Evolutionary conservation across 2,797 vertebrate genomes (phyloP), one percentile per base, ranked within the genome.

Genomic region (Oreonectes daqikongensis): DNA sequence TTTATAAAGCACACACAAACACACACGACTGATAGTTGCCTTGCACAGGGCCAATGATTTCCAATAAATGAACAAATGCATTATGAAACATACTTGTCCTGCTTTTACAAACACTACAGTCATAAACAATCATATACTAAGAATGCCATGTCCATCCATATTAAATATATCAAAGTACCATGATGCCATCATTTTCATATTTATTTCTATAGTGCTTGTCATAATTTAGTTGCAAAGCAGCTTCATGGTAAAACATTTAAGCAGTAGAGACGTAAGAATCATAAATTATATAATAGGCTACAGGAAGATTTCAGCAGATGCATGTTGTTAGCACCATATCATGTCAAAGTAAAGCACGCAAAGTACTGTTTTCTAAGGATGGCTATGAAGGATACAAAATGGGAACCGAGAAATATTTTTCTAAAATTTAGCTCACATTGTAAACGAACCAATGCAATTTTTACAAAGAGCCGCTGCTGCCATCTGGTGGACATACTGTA

Each of bases 1-100:
- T 82, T 86, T 68, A 69, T 40, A 84, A 92, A 92, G 90, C 91
- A 93, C 89, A 93, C 89, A 92, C 79, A 75, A 90, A 93, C 89
- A 92, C 76, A 75, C 77, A 73, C 57, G 78, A 67, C 52, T 69
- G 78, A 79, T 81, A 72, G 79, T 80, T 78, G 79, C 78, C 67
- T 82, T 86, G 86, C 82, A 86, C 87, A 79, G 87, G 85, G 83
- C 86, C 86, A 88, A 90, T 84, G 89, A 90, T 68, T 75, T 86
- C 79, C 82, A 75, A 78, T 68, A 88, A 84, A 84, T 81, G 20
- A 72, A 79, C 53, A 84, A 79, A 73, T 84, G 69, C 80, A 86
- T 84, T 80, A 82, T 82, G 78, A 77, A 72, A 50, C 3, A 2
- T 20, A 0, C 0, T 32, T 53, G 32, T 53, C 22, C 7, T 28